phyloP scores from a whole-genome alignment of 2,888 invertebrate species.

The Stratiomys singularior region DNA sequence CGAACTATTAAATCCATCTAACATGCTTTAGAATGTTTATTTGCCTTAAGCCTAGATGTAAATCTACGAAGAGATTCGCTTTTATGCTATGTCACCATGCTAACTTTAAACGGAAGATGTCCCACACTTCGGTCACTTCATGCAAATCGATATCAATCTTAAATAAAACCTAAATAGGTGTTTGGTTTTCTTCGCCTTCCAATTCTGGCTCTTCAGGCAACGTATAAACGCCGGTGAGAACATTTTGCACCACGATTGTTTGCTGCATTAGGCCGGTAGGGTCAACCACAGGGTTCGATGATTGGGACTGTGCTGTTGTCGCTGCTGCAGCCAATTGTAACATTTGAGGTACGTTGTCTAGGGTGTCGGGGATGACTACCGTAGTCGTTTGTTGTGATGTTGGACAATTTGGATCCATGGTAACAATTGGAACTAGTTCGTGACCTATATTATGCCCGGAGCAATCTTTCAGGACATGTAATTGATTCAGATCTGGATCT shows the following conservation, averaged over 20 bases:
- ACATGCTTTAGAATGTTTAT: constrained; percentile 14
- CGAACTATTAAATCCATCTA: neutral
- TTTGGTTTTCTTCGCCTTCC: constrained; percentile 65
- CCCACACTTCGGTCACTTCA: neutral
- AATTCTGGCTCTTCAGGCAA: constrained; percentile 69
- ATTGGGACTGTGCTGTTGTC: constrained; percentile 30
- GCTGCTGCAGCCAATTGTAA: constrained; percentile 43
- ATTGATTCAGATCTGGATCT: constrained; percentile 58
- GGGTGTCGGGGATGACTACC: constrained; percentile 52
- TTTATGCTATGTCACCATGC: neutral
- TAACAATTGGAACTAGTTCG: constrained; percentile 65
- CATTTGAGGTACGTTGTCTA: constrained; percentile 54
- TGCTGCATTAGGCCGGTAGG: constrained; percentile 35
- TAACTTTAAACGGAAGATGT: neutral
- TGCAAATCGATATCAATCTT: neutral
- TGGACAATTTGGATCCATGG: constrained; percentile 63
- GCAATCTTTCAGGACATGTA: constrained; percentile 64
- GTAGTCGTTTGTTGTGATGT: constrained; percentile 49
- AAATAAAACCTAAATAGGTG: constrained; percentile 45
- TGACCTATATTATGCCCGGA: constrained; percentile 60
- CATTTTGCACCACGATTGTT: constrained; percentile 55
- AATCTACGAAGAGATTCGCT: neutral
- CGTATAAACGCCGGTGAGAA: constrained; percentile 69
- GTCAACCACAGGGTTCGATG: neutral
- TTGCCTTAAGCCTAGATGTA: neutral